Evolutionary conservation across 2,888 invertebrate species (phyloP), one percentile per base, ranked within the genome.

Genomic region (Zygaena filipendulae): DNA sequence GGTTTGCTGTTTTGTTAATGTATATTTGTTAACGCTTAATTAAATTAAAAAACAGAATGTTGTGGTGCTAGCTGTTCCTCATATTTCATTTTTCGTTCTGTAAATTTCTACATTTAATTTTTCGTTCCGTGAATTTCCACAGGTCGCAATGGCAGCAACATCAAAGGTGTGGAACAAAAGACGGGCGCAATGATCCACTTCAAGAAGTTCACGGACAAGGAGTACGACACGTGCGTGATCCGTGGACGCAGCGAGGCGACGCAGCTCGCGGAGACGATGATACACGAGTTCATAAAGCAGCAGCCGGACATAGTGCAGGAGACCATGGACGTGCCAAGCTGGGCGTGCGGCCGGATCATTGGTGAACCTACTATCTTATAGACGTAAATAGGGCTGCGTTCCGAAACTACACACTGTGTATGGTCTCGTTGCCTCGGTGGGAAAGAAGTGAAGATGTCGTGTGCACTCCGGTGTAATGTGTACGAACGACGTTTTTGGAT

Each of bases 111-210:
- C n/a, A n/a, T n/a, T n/a, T n/a, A n/a, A n/a, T n/a, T n/a, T n/a
- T n/a, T n/a, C n/a, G n/a, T n/a, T n/a, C n/a, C n/a, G n/a, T n/a
- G n/a, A n/a, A n/a, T n/a, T n/a, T n/a, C n/a, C n/a, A n/a, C 42
- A 81, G 81, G 95, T 19, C 82, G 90, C 42, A 85, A 84, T 44
- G 94, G 95, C 4, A 69, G 82, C n/a, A 87, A 86, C 47, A 85
- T 95, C 25, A 89, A 88, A 59, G 80, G 84, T 32, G 85, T 95
- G 36, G 88, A 94, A 59, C 82, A 83, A 29, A 84, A 84, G 43
- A 87, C 91, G 0, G 85, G 86, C 19, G 90, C 94, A 3, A 56
- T 59, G 38, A 82, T 84, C 28, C 61, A 70, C 50, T 83, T 70
- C 42, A 70, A 69, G 42, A 68, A 69, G 52, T 70, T 71, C 29